phyloP scores from a whole-genome alignment of 2,888 invertebrate species.

The Gryllus longicercus region DNA sequence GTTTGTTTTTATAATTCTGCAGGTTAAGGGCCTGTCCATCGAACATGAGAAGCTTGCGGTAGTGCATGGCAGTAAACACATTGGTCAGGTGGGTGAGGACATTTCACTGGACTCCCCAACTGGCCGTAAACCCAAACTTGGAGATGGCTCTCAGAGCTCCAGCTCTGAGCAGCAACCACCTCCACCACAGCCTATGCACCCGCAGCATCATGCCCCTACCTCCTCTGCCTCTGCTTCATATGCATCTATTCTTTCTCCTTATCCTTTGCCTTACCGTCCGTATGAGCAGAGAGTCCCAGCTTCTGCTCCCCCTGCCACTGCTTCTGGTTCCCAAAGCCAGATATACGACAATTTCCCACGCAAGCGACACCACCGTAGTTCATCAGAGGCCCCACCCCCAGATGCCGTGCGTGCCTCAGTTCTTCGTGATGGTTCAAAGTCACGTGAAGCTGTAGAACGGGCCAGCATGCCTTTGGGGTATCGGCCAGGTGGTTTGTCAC shows the following conservation, averaged over 20 bases:
- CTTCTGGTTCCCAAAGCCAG: background rate
- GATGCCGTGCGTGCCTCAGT: slow-evolving; percentile 61
- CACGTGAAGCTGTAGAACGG: slow-evolving; percentile 38
- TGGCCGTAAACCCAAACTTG: slow-evolving; percentile 37
- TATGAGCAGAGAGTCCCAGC: slow-evolving; percentile 49
- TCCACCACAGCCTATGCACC: slow-evolving; percentile 31
- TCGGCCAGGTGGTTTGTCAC: slow-evolving; percentile 38
- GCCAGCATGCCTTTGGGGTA: slow-evolving; percentile 49
- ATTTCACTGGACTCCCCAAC: slow-evolving; percentile 49
- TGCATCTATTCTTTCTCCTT: slow-evolving; percentile 52
- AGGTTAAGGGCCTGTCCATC: slow-evolving; percentile 75
- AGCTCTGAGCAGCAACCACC: slow-evolving; percentile 21
- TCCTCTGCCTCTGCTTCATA: slow-evolving; percentile 48
- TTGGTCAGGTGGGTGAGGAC: slow-evolving; percentile 41
- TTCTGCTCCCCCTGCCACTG: slow-evolving; percentile 38
- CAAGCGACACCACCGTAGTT: slow-evolving; percentile 57
- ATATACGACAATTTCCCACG: slow-evolving; percentile 42
- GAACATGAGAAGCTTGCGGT: slow-evolving; percentile 67
- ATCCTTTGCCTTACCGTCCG: slow-evolving; percentile 46
- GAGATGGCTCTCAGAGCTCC: slow-evolving; percentile 32
- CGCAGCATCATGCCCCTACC: slow-evolving; percentile 39
- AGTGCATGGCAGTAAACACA: slow-evolving; percentile 46
- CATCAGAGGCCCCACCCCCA: slow-evolving; percentile 45
- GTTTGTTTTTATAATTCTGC: slow-evolving; percentile 36
- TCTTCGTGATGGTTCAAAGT: slow-evolving; percentile 50